phyloP scores from a whole-genome alignment of 1,140 invertebrate genomes.

The Ostrea edulis region DNA sequence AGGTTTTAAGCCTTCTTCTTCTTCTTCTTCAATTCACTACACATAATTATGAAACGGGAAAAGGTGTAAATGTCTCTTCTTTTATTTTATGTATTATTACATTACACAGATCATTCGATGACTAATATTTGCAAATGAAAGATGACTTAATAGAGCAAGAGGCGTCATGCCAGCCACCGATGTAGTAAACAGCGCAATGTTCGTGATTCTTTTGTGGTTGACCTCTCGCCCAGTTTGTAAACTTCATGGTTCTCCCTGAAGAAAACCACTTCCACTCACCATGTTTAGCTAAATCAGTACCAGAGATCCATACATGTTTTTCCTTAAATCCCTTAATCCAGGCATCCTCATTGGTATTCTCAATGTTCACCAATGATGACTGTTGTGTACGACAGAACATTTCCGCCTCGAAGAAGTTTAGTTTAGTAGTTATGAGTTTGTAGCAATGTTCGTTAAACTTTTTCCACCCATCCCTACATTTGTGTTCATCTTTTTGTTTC shows the following conservation, averaged over 20 bases:
- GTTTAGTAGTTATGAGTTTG: not conserved
- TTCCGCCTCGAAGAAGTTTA: conserved; percentile 2
- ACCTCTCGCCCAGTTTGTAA: no score
- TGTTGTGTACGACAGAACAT: not conserved
- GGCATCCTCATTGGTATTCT: not conserved
- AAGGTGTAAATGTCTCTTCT: no score
- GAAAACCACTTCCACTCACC: not conserved
- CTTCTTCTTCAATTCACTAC: no score
- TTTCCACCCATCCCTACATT: not conserved
- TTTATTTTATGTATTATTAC: no score
- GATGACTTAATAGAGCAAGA: no score
- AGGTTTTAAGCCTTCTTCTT: no score
- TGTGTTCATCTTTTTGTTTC: not conserved
- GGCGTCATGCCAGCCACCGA: no score
- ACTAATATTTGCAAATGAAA: no score
- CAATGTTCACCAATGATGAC: not conserved
- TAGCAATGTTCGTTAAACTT: not conserved
- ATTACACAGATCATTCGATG: no score
- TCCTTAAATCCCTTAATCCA: not conserved
- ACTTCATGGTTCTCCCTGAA: not conserved
- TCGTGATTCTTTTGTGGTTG: no score
- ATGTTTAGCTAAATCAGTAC: not conserved
- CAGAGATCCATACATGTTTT: not conserved
- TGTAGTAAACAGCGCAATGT: no score
- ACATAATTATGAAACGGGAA: no score